These are phyloP conservation scores for Dione vanillae DNA, from an alignment of 2,888 invertebrate species.

Conservation along the genomic window DNA sequence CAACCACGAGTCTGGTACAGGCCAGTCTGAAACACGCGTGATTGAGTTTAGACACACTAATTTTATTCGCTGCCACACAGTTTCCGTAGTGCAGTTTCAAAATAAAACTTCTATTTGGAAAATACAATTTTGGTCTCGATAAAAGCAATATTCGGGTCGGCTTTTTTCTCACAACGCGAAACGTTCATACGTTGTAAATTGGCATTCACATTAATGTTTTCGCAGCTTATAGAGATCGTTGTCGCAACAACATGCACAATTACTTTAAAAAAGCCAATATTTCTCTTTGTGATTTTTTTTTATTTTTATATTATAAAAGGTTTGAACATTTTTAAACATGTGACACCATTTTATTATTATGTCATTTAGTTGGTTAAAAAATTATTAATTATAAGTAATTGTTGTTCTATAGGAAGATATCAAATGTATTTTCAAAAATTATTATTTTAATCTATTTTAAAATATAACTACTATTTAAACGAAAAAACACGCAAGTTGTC, in stretches of 20 bases:
- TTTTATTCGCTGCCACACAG: slow-evolving; percentile 35
- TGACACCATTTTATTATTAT: too few species aligned
- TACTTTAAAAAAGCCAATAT: not conserved
- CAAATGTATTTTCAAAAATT: too few species aligned
- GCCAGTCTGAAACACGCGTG: slow-evolving; percentile 19
- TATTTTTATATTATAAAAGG: not conserved
- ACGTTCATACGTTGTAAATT: slow-evolving; percentile 4
- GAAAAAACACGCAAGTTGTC: too few species aligned
- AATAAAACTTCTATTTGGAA: slow-evolving; percentile 22
- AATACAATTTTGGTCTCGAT: slow-evolving; percentile 9
- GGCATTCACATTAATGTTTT: slow-evolving; percentile 5
- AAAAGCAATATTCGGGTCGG: slow-evolving; percentile 5
- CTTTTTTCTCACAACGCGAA: not conserved
- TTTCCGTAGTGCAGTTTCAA: slow-evolving; percentile 29
- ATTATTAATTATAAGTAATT: too few species aligned
- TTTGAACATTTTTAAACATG: too few species aligned
- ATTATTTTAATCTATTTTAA: too few species aligned
- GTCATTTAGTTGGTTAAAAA: too few species aligned
- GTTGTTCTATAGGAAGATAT: too few species aligned
- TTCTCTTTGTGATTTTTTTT: too few species aligned
- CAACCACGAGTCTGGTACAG: slow-evolving; percentile 1
- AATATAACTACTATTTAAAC: too few species aligned
- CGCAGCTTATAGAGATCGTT: slow-evolving; percentile 2
- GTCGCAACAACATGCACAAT: not conserved
- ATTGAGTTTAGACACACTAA: slow-evolving; percentile 44